A percentile compares a stretch with the other conserved stretches of the same genome.
Conservation (phyloP, 2,113 vertebrate genomes). For the Dicentrarchus labrax region DNA sequence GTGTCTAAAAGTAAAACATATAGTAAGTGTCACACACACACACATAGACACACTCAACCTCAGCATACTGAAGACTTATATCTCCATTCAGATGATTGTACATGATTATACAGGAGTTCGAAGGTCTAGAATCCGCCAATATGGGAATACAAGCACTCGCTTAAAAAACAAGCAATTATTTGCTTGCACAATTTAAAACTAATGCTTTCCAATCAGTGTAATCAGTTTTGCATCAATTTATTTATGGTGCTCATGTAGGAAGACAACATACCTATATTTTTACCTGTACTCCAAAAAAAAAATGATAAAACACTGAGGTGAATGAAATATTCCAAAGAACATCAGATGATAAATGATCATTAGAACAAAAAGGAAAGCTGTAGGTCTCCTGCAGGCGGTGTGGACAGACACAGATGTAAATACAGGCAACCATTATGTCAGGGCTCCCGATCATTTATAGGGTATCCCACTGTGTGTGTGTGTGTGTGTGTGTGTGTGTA, state of each 20-base stretch:
- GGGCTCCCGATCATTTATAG: conserved; percentile 64
- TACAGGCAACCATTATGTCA: conserved; percentile 57
- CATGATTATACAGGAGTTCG: not conserved
- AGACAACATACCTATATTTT: not conserved
- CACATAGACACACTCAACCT: not conserved
- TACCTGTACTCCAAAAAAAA: not conserved
- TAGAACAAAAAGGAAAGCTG: conserved; percentile 28
- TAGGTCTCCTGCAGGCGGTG: conserved; percentile 38
- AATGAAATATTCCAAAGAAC: conserved; percentile 25
- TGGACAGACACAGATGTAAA: conserved; percentile 58
- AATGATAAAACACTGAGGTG: not conserved
- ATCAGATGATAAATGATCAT: conserved; percentile 50
- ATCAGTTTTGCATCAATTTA: not conserved
- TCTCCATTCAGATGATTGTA: conserved; percentile 16
- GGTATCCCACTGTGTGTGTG: conserved; percentile 69
- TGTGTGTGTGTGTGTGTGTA: conserved; percentile 26
- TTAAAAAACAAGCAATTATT: not conserved
- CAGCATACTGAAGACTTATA: not conserved
- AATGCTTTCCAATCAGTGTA: not conserved
- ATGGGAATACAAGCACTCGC: not conserved
- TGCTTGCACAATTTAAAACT: conserved; percentile 3
- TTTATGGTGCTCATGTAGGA: not conserved
- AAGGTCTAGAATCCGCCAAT: not conserved
- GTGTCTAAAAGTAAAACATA: conserved; percentile 42
- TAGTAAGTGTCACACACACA: not conserved